Conservation (phyloP, 2,888 invertebrate genomes). For the Pseudanteris insignis region DNA sequence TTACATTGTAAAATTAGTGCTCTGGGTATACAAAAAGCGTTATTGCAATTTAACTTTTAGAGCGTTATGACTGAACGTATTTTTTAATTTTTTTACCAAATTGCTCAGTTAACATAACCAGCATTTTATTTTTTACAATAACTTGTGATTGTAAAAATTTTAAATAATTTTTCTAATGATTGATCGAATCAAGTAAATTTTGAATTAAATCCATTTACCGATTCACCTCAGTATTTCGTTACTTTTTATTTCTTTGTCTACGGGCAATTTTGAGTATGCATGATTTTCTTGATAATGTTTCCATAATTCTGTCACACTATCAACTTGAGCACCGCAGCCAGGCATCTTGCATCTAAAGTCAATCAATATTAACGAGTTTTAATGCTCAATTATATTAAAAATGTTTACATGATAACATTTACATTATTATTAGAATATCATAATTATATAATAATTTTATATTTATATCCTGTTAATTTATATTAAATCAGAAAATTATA, state of each 20-base stretch:
- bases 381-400: background rate
- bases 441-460: background rate
- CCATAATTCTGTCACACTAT: constrained; percentile 61
- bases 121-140: no score
- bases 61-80: no score
- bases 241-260: constrained; percentile 53
- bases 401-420: no score
- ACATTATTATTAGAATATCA: no score
- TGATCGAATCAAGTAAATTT: no score
- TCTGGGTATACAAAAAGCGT: no score
- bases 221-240: constrained; percentile 59
- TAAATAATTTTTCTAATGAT: no score
- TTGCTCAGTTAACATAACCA: background rate
- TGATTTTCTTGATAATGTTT: constrained; percentile 65
- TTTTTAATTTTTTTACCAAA: background rate
- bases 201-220: no score
- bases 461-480: background rate
- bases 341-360: constrained; percentile 61
- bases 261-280: constrained; percentile 59
- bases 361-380: constrained; percentile 2
- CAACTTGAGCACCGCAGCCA: constrained; percentile 62
- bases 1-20: no score
- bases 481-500: no score
- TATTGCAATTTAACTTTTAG: no score
- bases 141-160: no score